Conservation (phyloP, 30 jellyfish, hydroid and myxozoan genomes). For the Aurelia coerulea region DNA sequence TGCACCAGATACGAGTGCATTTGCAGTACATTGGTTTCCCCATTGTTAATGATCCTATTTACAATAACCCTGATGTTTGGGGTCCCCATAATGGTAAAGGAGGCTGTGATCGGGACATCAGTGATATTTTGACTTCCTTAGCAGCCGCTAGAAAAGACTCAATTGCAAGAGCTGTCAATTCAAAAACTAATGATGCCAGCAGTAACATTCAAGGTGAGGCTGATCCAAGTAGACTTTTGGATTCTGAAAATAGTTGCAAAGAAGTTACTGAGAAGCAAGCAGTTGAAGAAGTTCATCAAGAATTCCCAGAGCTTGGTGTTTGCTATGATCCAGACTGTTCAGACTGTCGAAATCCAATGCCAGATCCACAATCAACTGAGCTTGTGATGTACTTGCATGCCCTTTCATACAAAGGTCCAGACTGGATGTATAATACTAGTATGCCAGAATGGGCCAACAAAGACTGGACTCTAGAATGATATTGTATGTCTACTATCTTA, state of each 20-base stretch:
- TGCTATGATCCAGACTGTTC: conserved; percentile 82
- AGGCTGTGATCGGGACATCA: conserved; percentile 62
- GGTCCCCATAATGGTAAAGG: conserved; percentile 82
- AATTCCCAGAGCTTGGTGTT: neutral
- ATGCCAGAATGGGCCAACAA: conserved; percentile 84
- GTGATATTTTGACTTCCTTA: conserved; percentile 58
- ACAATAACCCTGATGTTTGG: conserved; percentile 96
- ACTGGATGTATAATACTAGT: conserved; percentile 78
- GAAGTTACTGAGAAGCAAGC: neutral
- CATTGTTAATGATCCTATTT: conserved; percentile 93
- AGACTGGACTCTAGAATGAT: conserved; percentile 47
- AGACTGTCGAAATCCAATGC: conserved; percentile 82
- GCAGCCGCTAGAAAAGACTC: conserved; percentile 71
- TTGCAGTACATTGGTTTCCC: conserved; percentile 97
- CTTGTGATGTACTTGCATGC: conserved; percentile 95
- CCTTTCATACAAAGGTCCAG: conserved; percentile 77
- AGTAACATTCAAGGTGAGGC: neutral
- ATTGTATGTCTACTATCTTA: neutral
- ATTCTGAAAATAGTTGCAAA: no score
- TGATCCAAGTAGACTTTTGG: no score
- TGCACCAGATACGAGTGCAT: conserved; percentile 99
- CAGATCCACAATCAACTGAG: conserved; percentile 74
- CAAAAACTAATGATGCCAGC: neutral
- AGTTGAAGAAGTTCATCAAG: neutral
- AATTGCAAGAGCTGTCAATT: neutral